Percentiles rank a stretch among this genome's conserved stretches.
Evolutionary conservation across 2,113 vertebrate genomes (phyloP).

Genomic region (Equus przewalskii): DNA sequence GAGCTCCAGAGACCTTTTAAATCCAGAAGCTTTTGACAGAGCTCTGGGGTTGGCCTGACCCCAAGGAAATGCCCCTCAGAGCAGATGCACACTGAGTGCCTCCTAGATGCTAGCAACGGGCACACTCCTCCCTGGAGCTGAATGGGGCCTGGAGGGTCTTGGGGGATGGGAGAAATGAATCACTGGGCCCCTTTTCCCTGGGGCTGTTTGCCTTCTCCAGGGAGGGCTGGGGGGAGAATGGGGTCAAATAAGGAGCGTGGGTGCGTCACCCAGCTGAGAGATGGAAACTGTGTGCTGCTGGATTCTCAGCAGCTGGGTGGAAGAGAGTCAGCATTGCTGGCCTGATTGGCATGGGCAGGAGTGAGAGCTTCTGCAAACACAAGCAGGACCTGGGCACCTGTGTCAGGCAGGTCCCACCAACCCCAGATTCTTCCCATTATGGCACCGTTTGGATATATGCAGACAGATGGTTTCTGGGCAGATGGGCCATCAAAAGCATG

Average conservation of each 20-base stretch:
- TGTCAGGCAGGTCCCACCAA: not conserved
- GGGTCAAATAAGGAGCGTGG: not conserved
- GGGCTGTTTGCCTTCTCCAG: not conserved
- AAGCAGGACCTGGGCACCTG: rapidly evolving
- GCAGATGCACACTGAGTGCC: not conserved
- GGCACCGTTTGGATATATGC: not conserved
- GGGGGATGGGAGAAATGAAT: not conserved
- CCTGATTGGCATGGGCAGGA: not conserved
- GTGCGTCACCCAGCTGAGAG: not conserved
- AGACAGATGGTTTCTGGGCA: not conserved
- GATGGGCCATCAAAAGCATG: not conserved
- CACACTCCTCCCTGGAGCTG: rapidly evolving
- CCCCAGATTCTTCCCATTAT: rapidly evolving
- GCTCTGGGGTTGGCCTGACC: not conserved
- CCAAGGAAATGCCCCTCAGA: not conserved
- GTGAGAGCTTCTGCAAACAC: not conserved
- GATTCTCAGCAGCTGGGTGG: not conserved
- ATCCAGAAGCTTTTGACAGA: slow-evolving; percentile 45
- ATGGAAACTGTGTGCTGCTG: not conserved
- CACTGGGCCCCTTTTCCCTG: rapidly evolving
- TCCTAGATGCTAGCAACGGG: not conserved
- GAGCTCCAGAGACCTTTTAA: not conserved
- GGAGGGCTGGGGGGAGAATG: not conserved
- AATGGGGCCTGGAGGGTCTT: not conserved
- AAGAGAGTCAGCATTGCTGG: not conserved